These are phyloP conservation scores for Oxyruncus cristatus DNA, from an alignment of 2,113 vertebrate species.

Conservation along the genomic window DNA sequence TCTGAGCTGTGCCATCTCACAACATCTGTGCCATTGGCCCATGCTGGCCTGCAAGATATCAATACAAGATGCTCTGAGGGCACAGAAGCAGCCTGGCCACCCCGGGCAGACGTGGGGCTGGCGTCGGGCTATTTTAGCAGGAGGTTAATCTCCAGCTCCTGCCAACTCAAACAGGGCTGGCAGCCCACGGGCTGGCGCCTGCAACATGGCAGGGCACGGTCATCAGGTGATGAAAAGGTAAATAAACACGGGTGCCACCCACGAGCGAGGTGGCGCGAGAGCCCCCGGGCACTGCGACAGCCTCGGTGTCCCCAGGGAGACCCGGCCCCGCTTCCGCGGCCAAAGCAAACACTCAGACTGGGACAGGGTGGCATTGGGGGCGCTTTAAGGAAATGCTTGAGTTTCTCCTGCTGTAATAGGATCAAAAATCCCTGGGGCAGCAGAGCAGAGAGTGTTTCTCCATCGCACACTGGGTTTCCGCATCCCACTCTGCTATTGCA, in stretches of 20 bases:
- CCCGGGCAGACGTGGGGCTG: neutral
- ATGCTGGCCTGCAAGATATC: neutral
- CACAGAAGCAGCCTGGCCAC: rapidly evolving
- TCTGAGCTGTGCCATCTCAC: neutral
- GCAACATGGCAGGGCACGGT: neutral
- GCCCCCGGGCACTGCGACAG: neutral
- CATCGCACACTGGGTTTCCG: rapidly evolving
- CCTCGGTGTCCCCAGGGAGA: rapidly evolving
- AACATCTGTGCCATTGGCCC: rapidly evolving
- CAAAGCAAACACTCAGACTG: neutral
- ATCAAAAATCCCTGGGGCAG: neutral
- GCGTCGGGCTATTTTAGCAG: neutral
- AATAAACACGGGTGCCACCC: slow-evolving; percentile 34
- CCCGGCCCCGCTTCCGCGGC: rapidly evolving
- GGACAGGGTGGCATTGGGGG: rapidly evolving
- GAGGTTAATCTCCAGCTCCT: neutral
- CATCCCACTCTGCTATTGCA: rapidly evolving
- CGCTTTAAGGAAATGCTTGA: neutral
- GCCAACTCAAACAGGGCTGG: slow-evolving; percentile 53
- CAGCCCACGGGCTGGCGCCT: neutral
- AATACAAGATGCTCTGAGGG: rapidly evolving
- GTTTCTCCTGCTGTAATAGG: neutral
- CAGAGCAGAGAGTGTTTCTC: neutral
- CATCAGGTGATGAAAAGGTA: slow-evolving; percentile 27
- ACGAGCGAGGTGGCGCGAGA: neutral